Percentiles rank a stretch among this genome's conserved stretches.
These are phyloP conservation scores for Drosophila ananassae DNA, from an alignment of 1,140 invertebrate species.

Conservation along the genomic window DNA sequence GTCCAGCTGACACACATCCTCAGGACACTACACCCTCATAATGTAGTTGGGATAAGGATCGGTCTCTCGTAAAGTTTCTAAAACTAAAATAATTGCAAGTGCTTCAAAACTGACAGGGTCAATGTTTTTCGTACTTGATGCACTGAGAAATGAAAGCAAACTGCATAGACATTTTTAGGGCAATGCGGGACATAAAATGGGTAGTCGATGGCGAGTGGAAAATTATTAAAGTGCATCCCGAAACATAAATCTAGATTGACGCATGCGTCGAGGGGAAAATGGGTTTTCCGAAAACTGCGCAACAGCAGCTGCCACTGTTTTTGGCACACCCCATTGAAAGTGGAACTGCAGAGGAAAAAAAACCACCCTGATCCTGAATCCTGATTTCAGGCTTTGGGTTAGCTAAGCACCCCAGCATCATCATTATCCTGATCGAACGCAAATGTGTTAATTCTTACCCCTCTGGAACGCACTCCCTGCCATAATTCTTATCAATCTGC, in stretches of 20 bases:
- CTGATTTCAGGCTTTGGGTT: slow-evolving; percentile 4
- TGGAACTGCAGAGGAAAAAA: background rate
- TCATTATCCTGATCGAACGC: slow-evolving; percentile 68
- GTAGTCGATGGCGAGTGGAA: slow-evolving; percentile 59
- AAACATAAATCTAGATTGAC: slow-evolving; percentile 62
- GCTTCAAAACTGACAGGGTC: slow-evolving; percentile 53
- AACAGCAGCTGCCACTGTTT: slow-evolving; percentile 63
- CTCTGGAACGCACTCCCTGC: background rate
- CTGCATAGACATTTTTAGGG: slow-evolving; percentile 33
- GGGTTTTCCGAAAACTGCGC: slow-evolving; percentile 58
- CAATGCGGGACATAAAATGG: slow-evolving; percentile 29
- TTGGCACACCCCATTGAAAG: slow-evolving; percentile 54
- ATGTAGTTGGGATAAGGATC: slow-evolving; percentile 22
- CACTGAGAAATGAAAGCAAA: slow-evolving; percentile 53
- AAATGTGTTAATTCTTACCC: slow-evolving; percentile 72
- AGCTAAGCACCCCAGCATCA: slow-evolving; percentile 49
- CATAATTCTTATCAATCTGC: slow-evolving; percentile 66
- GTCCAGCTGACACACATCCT: slow-evolving; percentile 20
- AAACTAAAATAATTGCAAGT: slow-evolving; percentile 62
- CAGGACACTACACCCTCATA: slow-evolving; percentile 53
- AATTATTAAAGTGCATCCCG: slow-evolving; percentile 64
- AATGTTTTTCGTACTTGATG: slow-evolving; percentile 56
- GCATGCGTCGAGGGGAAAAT: slow-evolving; percentile 58
- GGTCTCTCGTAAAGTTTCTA: slow-evolving; percentile 28
- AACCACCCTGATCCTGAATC: slow-evolving; percentile 41